phyloP scores from a whole-genome alignment of 2,113 vertebrate species.

The Uria aalge region DNA sequence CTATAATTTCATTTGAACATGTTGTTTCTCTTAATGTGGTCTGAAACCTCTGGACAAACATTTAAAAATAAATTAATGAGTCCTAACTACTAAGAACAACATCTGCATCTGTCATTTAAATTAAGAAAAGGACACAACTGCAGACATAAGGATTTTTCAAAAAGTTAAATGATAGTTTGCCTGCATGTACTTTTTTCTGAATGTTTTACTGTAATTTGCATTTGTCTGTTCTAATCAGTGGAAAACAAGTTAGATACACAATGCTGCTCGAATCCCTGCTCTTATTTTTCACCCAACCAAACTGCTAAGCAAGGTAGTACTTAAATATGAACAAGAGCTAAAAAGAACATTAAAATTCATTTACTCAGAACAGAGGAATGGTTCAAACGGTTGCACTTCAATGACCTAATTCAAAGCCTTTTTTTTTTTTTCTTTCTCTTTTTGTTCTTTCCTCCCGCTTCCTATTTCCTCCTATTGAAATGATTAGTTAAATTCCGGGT shows the following conservation, averaged over 20 bases:
- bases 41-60: slow-evolving; percentile 8
- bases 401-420: neutral
- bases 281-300: neutral
- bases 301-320: neutral
- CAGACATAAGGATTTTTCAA: neutral
- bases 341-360: neutral
- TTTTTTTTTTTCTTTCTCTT: neutral
- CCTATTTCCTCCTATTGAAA: slow-evolving; percentile 3
- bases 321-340: neutral
- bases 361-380: neutral
- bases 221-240: neutral
- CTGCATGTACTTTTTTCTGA: neutral
- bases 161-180: neutral
- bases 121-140: neutral
- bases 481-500: neutral
- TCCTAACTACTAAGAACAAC: neutral
- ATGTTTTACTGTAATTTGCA: neutral
- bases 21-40: neutral
- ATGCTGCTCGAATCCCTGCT: neutral
- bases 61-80: slow-evolving; percentile 10
- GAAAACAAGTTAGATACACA: neutral
- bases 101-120: slow-evolving; percentile 46
- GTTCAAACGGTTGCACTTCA: neutral
- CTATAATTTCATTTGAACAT: slow-evolving; percentile 13
- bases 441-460: neutral